A percentile compares a stretch with the other conserved stretches of the same genome.
Conservation (phyloP, 2,113 vertebrate species). For the Lamprologus sp. region DNA sequence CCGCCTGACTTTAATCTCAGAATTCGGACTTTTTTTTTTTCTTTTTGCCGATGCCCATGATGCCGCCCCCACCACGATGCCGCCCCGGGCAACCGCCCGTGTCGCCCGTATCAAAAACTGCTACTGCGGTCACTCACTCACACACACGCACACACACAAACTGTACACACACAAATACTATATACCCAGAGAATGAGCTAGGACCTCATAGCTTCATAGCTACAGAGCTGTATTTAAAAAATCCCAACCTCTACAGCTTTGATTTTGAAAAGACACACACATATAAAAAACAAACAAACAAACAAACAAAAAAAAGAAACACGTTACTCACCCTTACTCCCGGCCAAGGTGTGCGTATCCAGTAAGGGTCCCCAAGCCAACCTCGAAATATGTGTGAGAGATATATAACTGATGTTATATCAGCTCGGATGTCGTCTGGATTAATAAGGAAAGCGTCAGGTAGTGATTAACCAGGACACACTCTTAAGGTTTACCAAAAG, state of each 20-base stretch:
- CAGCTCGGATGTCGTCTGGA: accelerated
- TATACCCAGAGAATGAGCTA: not conserved
- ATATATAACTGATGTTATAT: not conserved
- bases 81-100: not conserved
- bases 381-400: not conserved
- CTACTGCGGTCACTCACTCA: not conserved
- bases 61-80: not conserved
- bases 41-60: accelerated
- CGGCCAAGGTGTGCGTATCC: not conserved
- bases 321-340: not conserved
- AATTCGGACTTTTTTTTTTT: too few relatives aligned
- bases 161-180: not conserved
- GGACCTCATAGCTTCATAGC: not conserved
- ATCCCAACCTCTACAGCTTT: not conserved
- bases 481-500: not conserved
- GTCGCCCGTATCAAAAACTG: accelerated
- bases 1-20: too few relatives aligned
- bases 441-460: not conserved
- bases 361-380: not conserved
- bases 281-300: not conserved
- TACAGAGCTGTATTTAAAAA: not conserved
- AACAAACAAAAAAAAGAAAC: not conserved
- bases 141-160: not conserved
- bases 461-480: not conserved
- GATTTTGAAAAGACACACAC: not conserved